Evolutionary conservation across 1,140 invertebrate species (phyloP), one percentile per base, ranked within the genome.

Genomic region (Drosophila repleta): DNA sequence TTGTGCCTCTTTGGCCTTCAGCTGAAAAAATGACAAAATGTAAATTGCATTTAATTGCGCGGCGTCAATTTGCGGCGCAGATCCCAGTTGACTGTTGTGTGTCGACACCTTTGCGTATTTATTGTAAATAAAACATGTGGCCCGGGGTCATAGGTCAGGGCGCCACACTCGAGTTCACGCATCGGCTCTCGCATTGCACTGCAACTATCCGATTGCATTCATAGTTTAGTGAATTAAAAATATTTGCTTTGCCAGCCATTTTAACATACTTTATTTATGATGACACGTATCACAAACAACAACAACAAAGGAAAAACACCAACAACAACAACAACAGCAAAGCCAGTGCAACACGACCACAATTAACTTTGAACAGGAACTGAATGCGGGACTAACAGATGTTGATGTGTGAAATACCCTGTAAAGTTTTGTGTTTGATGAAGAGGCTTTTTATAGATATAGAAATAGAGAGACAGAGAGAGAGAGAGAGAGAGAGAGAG

Each of bases 191-290:
- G 39, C 39, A 43, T 17, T 43, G 17, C 20, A 4, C 29, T 29
- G 7, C 46, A 32, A 56, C 48, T 32, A 58, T 46, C 29, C 52
- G 32, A 62, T 52, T 24, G 76, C 76, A 73, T 74, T 68, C 51
- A 73, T 72, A 56, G 79, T 66, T 77, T 82, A 82, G 73, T 52
- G 74, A 77, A 71, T 72, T 73, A 82, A 76, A 81, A 77, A 69
- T 39, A 76, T 74, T 52, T 74, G 77, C 73, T 49, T 41, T 53
- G 32, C 20, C n/a, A 46, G 17, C 17, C 17, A 29, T 53, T 53
- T 21, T 35, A 35, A 68, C 41, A 68, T 69, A 43, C 43, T 72
- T 63, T 81, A 82, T 82, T 82, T 63, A 73, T 58, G 68, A 51
- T 35, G 45, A 29, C 62, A 63, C 58, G 62, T 26, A 39, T 17